Conservation (phyloP, 2,113 vertebrate species). For the Gila orcuttii region DNA sequence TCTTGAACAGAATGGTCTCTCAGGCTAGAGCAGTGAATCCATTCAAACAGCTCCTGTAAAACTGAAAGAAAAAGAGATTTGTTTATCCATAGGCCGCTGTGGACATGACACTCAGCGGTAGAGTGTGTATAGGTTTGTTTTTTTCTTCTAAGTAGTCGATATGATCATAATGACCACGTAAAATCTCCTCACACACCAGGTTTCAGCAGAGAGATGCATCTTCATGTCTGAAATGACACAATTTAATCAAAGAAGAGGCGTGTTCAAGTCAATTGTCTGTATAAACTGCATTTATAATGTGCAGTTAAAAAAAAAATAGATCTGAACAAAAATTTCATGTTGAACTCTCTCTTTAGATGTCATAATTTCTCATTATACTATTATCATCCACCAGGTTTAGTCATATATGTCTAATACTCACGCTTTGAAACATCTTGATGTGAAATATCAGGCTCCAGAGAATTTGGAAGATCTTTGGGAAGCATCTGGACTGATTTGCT, state of each 20-base stretch:
- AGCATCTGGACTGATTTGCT: conserved; percentile 90
- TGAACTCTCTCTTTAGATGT: neutral
- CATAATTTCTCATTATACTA: neutral
- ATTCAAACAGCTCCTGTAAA: conserved; percentile 80
- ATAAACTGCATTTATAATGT: neutral
- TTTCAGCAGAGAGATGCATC: conserved; percentile 75
- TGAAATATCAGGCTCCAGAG: conserved; percentile 88
- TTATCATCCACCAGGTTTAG: neutral
- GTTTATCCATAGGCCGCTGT: neutral
- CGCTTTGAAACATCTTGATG: conserved; percentile 78
- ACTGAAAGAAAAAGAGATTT: conserved; percentile 71
- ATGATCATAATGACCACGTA: conserved; percentile 87
- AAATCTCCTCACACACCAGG: conserved; percentile 86
- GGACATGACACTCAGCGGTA: conserved; percentile 66
- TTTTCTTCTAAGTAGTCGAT: conserved; percentile 64
- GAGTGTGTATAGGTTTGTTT: no score
- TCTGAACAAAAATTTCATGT: neutral
- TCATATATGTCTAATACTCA: conserved; percentile 70
- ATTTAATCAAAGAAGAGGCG: neutral
- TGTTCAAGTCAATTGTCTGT: neutral
- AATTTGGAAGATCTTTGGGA: conserved; percentile 85
- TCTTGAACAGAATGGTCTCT: conserved; percentile 71
- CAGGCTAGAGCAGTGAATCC: conserved; percentile 77
- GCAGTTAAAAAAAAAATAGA: neutral
- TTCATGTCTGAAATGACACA: conserved; percentile 78